phyloP scores from a whole-genome alignment of 2,888 invertebrate genomes.

The Ceramica pisi region DNA sequence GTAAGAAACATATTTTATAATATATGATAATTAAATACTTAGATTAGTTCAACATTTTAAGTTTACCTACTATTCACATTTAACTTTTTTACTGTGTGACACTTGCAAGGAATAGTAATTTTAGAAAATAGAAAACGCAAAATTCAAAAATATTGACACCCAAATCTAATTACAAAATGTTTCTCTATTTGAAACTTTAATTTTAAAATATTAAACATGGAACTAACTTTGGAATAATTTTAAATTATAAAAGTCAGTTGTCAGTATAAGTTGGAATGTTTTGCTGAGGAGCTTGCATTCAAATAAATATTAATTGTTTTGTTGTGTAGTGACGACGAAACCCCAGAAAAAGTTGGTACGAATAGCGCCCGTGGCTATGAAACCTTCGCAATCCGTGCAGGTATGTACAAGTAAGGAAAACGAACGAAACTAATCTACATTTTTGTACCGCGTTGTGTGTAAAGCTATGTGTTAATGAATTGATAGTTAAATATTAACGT shows the following conservation, averaged over 20 bases:
- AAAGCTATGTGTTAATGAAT: not conserved
- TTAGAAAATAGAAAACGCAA: constrained; percentile 72
- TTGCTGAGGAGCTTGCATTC: constrained; percentile 36
- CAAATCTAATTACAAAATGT: constrained; percentile 67
- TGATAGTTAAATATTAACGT: not conserved
- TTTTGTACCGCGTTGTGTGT: not conserved
- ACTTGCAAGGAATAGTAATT: constrained; percentile 54
- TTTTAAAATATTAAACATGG: constrained; percentile 71
- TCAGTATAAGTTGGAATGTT: constrained; percentile 57
- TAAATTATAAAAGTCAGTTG: constrained; percentile 68
- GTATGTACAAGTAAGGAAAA: constrained; percentile 70
- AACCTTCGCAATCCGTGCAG: constrained; percentile 67
- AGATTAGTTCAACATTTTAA: not conserved
- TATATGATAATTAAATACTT: too few relatives aligned
- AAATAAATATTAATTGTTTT: constrained; percentile 46
- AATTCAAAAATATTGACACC: constrained; percentile 72
- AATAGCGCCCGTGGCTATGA: constrained; percentile 80
- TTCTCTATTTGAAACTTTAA: constrained; percentile 75
- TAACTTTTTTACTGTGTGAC: constrained; percentile 53
- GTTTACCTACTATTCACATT: constrained; percentile 5
- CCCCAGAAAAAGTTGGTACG: constrained; percentile 82
- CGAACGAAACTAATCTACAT: not conserved
- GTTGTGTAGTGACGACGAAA: constrained; percentile 72
- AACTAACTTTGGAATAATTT: constrained; percentile 73
- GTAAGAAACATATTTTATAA: constrained; percentile 61